Evolutionary conservation across 2,797 vertebrate species (phyloP), one percentile per base, ranked within the genome.

Genomic region (Rhynchotus rufescens): DNA sequence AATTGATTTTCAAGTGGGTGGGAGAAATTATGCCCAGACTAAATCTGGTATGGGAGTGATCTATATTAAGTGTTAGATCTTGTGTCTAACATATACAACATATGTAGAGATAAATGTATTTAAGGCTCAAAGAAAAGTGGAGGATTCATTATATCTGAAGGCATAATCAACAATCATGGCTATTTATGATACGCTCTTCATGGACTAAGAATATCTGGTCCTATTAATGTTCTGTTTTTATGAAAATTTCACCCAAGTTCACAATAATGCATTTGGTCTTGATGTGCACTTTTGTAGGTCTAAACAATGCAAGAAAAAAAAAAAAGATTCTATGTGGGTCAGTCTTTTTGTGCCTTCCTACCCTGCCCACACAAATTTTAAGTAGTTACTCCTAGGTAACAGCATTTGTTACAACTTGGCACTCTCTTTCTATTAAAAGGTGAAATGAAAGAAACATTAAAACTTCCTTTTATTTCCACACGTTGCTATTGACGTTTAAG

Each of bases 61-160:
- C 84, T 90, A 32, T 85, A 87, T 68, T 80, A 94, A 84, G 81
- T 74, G 57, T 66, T 30, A 86, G 76, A 92, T 94, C 77, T 49
- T 49, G 22, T 49, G 22, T 49, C 47, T 49, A 23, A 49, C 17
- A 49, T 49, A 23, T 49, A 23, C 47, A 49, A 49, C 11, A 23
- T 49, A 49, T 49, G 23, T 49, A 49, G 23, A 23, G 47, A 23
- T 49, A 49, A 72, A 65, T 9, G 22, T 64, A 64, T 81, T 85
- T 83, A 87, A 86, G 2, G 38, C 54, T 81, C 67, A 44, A 17
- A 5, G 19, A 19, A 88, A 59, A 78, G 71, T 49, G 74, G 52
- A 86, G 34, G 44, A 65, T 74, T 76, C 26, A 20, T 90, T 91
- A 47, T 64, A 54, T 8, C 62, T 6, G 4, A 65, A 49, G 54